phyloP scores from a whole-genome alignment of 1,140 invertebrate species.

The Drosophila arawakana region DNA sequence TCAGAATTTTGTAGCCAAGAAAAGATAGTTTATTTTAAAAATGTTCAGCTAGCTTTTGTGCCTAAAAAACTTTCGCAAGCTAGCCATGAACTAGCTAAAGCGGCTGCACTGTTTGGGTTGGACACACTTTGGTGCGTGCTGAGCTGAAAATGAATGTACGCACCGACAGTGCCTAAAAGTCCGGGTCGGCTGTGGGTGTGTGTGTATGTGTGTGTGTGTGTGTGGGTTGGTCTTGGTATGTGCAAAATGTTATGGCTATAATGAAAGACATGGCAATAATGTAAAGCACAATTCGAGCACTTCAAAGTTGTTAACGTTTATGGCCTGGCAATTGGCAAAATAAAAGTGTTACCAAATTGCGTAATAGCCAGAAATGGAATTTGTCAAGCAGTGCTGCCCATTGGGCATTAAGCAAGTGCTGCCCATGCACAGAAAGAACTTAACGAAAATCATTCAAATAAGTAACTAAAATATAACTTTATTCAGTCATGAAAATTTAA shows the following conservation, averaged over 20 bases:
- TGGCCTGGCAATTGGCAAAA: constrained; percentile 29
- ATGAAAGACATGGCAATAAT: constrained; percentile 67
- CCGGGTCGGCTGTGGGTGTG: background rate
- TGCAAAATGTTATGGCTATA: constrained; percentile 80
- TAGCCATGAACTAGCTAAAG: too few species aligned
- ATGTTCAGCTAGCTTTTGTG: too few species aligned
- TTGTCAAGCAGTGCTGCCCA: constrained; percentile 28
- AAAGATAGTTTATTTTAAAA: too few species aligned
- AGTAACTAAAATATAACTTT: too few species aligned
- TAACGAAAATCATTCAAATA: background rate
- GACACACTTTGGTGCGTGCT: constrained; percentile 60
- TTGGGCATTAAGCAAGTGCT: background rate
- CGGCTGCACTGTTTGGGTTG: background rate
- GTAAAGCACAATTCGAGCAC: constrained; percentile 46
- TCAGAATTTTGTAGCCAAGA: too few species aligned
- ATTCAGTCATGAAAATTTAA: background rate
- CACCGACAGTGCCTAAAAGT: constrained; percentile 40
- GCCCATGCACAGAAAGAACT: background rate
- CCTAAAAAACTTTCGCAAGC: too few species aligned
- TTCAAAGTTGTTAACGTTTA: constrained; percentile 34
- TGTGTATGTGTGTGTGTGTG: background rate
- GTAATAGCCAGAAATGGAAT: constrained; percentile 13
- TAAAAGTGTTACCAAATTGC: constrained; percentile 47
- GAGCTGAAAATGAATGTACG: constrained; percentile 6
- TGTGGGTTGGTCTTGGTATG: constrained; percentile 66